Conservation (phyloP, 2,888 invertebrate species). For the Malthinus seriepunctatus region DNA sequence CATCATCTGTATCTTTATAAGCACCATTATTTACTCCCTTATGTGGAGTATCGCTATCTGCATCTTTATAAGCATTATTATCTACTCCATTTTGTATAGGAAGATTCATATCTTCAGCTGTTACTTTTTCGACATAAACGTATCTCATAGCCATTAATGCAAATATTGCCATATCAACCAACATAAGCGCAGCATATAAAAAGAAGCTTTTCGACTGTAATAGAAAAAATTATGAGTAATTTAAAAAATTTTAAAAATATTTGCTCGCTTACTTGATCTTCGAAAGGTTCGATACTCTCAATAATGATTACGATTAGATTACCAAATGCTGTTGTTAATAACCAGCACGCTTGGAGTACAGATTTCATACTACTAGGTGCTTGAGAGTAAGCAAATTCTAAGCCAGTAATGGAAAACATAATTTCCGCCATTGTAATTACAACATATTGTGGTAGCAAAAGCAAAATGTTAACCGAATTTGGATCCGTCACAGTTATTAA, state of each 20-base stretch:
- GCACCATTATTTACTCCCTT: too few species aligned
- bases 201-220: slow-evolving; percentile 82
- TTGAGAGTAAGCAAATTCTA: slow-evolving; percentile 95
- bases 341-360: slow-evolving; percentile 88
- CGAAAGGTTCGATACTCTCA: slow-evolving; percentile 76
- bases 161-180: slow-evolving; percentile 81
- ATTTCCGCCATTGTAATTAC: slow-evolving; percentile 93
- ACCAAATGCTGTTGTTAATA: slow-evolving; percentile 90
- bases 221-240: neutral
- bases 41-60: too few species aligned
- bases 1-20: too few species aligned
- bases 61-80: slow-evolving; percentile 25
- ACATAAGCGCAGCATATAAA: slow-evolving; percentile 85
- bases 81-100: slow-evolving; percentile 28
- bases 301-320: slow-evolving; percentile 91
- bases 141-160: slow-evolving; percentile 79
- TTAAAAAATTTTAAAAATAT: neutral
- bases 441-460: slow-evolving; percentile 90
- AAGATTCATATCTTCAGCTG: slow-evolving; percentile 31
- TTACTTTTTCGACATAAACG: slow-evolving; percentile 64
- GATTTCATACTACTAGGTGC: slow-evolving; percentile 94
- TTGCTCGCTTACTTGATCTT: slow-evolving; percentile 68
- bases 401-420: slow-evolving; percentile 93
- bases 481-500: slow-evolving; percentile 61
- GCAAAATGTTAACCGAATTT: slow-evolving; percentile 79